Percentiles rank a stretch among this genome's conserved stretches.
phyloP scores from a whole-genome alignment of 2,797 vertebrate species.

The Diglossa cyanea region DNA sequence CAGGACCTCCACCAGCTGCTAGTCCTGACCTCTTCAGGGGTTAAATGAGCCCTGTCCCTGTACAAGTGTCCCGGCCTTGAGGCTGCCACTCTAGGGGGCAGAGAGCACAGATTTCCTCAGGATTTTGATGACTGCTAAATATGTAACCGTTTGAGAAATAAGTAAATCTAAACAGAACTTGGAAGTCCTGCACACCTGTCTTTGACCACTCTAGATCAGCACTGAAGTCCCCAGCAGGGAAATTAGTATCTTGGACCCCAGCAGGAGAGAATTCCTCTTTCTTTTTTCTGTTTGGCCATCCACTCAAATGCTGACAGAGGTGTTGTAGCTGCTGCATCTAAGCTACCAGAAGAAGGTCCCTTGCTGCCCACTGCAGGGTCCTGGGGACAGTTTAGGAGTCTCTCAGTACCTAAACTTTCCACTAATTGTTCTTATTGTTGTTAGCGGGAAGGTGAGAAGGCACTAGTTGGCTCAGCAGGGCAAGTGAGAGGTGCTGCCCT shows the following conservation, averaged over 20 bases:
- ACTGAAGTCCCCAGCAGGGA: neutral
- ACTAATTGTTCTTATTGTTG: neutral
- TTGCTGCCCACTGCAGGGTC: neutral
- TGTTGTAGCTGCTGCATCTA: neutral
- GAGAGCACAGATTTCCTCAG: neutral
- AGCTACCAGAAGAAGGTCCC: neutral
- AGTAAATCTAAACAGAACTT: neutral
- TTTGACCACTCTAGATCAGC: neutral
- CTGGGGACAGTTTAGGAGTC: neutral
- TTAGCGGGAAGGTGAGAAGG: neutral
- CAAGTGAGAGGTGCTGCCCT: neutral
- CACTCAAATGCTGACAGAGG: neutral
- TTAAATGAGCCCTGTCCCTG: too few species aligned
- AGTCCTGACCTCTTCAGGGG: neutral
- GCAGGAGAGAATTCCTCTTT: neutral
- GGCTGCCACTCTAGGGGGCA: neutral
- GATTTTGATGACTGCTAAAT: neutral
- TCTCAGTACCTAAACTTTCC: neutral
- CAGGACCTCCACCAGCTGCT: neutral
- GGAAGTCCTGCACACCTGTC: neutral
- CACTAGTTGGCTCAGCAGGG: neutral
- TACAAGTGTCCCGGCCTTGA: too few species aligned
- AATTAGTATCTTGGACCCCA: neutral
- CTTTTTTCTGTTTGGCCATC: neutral
- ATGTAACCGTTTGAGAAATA: neutral